phyloP scores from a whole-genome alignment of 1,140 invertebrate genomes.

The Drosophila orena region DNA sequence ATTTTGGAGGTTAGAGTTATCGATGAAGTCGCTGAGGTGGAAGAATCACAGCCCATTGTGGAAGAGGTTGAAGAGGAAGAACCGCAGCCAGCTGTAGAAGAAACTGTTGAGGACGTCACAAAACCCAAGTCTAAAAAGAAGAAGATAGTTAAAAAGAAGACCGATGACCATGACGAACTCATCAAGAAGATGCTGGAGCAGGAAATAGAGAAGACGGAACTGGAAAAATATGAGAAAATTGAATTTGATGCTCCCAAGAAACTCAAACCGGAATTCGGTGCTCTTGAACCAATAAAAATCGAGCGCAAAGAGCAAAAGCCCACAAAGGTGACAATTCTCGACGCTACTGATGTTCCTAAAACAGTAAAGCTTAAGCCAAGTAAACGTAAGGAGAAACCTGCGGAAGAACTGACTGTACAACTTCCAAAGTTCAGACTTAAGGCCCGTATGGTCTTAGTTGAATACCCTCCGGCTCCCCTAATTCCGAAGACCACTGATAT shows the following conservation, averaged over 20 bases:
- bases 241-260: conserved; percentile 76
- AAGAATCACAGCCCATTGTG: conserved; percentile 73
- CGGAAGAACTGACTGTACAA: conserved; percentile 63
- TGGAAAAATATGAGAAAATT: conserved; percentile 80
- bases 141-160: conserved; percentile 75
- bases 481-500: conserved; percentile 63
- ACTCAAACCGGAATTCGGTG: conserved; percentile 75
- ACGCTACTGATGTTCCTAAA: conserved; percentile 76
- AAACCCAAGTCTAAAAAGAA: conserved; percentile 76
- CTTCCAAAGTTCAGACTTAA: conserved; percentile 78
- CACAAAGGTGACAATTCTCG: conserved; percentile 73
- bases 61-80: conserved; percentile 74
- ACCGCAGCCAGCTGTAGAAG: conserved; percentile 34
- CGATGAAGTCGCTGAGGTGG: conserved; percentile 60
- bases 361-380: conserved; percentile 71
- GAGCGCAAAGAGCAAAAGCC: conserved; percentile 79
- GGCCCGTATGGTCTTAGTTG: conserved; percentile 70
- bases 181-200: conserved; percentile 76
- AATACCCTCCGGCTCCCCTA: conserved; percentile 68
- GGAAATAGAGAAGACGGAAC: conserved; percentile 83
- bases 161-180: conserved; percentile 79
- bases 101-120: conserved; percentile 43
- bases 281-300: conserved; percentile 79
- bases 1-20: conserved; percentile 69
- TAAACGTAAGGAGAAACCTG: conserved; percentile 77